Conservation (phyloP, 2,797 vertebrate species). For the Eurystomus glaucurus region DNA sequence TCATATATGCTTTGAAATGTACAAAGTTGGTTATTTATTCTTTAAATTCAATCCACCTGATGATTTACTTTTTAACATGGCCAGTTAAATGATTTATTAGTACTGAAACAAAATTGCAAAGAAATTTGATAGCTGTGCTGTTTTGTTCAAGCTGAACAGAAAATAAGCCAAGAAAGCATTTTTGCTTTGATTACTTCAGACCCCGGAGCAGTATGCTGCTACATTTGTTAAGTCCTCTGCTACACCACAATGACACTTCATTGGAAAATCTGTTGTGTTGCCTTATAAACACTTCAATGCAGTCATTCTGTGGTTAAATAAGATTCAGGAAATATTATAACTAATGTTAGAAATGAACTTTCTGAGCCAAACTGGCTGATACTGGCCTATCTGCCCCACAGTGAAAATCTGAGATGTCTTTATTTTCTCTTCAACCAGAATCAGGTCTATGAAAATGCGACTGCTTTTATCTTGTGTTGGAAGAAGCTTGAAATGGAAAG, state of each 20-base stretch:
- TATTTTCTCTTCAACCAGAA: background rate
- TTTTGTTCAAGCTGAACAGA: constrained; percentile 6
- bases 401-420: background rate
- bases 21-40: background rate
- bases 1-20: constrained; percentile 3
- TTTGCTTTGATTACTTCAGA: constrained; percentile 49
- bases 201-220: background rate
- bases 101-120: constrained; percentile 46
- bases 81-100: constrained; percentile 56
- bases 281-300: background rate
- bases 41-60: constrained; percentile 46
- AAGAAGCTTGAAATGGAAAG: background rate
- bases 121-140: constrained; percentile 46
- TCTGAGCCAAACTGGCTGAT: background rate
- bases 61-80: constrained; percentile 29
- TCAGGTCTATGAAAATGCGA: background rate
- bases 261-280: background rate
- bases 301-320: background rate
- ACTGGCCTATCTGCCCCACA: background rate
- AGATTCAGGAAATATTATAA: background rate
- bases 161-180: constrained; percentile 67
- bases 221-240: background rate
- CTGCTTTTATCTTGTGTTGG: background rate
- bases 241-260: background rate
- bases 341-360: background rate